A percentile compares a stretch with the other conserved stretches of the same genome.
Conservation (phyloP, 2,888 invertebrate species). For the Latrodectus elegans region DNA sequence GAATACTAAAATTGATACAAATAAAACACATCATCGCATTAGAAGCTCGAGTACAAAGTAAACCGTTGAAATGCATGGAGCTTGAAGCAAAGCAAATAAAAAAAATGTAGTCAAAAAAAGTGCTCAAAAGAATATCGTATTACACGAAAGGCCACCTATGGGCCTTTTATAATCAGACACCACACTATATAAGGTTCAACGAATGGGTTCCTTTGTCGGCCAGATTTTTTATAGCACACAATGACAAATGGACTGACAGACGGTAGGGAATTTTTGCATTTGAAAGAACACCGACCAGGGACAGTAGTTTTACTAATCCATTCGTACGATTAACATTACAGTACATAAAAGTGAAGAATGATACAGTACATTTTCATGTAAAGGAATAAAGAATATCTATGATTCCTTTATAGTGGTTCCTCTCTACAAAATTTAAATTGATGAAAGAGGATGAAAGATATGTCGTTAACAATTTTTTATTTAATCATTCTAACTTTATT, state of each 20-base stretch:
- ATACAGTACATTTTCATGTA: conserved; percentile 8
- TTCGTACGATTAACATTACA: conserved; percentile 5
- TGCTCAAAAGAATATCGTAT: conserved; percentile 33
- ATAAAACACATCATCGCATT: conserved; percentile 5
- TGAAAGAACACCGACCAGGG: conserved; percentile 45
- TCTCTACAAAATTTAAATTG: no score
- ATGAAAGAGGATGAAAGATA: no score
- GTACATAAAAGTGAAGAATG: conserved; percentile 7
- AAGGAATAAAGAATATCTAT: background rate
- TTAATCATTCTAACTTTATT: no score
- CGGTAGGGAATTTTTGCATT: conserved; percentile 46
- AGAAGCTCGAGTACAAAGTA: conserved; percentile 10
- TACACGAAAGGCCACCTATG: conserved; percentile 35
- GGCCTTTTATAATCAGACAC: conserved; percentile 48
- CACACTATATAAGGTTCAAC: background rate
- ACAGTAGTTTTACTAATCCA: background rate
- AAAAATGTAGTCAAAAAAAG: conserved; percentile 29
- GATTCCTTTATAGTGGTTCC: no score
- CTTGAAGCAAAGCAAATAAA: background rate
- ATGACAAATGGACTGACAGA: conserved; percentile 48
- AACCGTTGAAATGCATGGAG: background rate
- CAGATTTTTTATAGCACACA: background rate
- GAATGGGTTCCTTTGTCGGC: conserved; percentile 23
- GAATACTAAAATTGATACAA: background rate
- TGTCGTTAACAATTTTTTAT: no score